A percentile compares a stretch with the other conserved stretches of the same genome.
phyloP scores from a whole-genome alignment of 1,140 invertebrate species.

The Rhyacophila brunnea region DNA sequence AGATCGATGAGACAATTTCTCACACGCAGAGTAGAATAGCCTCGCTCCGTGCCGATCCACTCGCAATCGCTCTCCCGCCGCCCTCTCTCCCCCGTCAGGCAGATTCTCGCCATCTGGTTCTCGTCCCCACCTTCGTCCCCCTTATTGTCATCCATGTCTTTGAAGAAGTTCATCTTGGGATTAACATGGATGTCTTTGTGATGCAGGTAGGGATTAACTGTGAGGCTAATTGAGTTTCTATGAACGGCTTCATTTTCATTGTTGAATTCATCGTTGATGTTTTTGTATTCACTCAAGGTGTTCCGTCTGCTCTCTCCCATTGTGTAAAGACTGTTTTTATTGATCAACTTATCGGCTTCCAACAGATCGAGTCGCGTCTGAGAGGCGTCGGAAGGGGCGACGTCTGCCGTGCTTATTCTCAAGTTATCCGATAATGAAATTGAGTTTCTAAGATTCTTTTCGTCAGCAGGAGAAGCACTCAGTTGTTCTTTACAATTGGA shows the following conservation, averaged over 20 bases:
- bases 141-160: constrained; percentile 19
- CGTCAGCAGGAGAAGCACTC: constrained; percentile 14
- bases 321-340: constrained; percentile 31
- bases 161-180: constrained; percentile 48
- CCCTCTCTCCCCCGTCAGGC: neutral
- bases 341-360: constrained; percentile 33
- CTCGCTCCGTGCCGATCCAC: constrained; percentile 22
- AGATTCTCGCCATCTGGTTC: neutral
- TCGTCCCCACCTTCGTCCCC: constrained; percentile 2
- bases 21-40: constrained; percentile 21
- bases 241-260: constrained; percentile 24
- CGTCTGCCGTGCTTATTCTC: constrained; percentile 41
- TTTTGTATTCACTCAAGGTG: constrained; percentile 46
- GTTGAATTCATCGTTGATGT: constrained; percentile 41
- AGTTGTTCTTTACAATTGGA: constrained; percentile 22
- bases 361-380: constrained; percentile 43
- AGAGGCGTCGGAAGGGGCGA: constrained; percentile 43
- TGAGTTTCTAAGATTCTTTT: constrained; percentile 33
- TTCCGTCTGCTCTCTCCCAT: constrained; percentile 36
- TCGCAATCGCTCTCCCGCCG: constrained; percentile 7
- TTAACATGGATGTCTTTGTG: constrained; percentile 55
- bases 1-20: constrained; percentile 6
- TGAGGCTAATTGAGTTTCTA: constrained; percentile 31
- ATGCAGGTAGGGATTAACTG: constrained; percentile 27
- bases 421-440: constrained; percentile 43